Conservation (phyloP, 1,140 invertebrate species). For the Macrosteles quadrilineatus region DNA sequence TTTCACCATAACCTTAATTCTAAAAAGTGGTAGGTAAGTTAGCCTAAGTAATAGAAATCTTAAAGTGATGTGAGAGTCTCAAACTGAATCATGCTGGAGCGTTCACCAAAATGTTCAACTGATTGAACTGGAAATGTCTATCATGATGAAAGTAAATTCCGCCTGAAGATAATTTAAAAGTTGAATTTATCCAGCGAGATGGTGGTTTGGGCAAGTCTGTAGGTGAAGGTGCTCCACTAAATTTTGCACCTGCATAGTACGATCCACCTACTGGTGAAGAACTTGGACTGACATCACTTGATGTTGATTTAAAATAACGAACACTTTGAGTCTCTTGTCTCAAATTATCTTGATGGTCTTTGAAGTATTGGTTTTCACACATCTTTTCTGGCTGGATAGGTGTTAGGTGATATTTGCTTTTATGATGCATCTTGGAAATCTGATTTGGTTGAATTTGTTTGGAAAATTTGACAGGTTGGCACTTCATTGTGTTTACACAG, state of each 20-base stretch:
- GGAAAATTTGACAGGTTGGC: constrained; percentile 4
- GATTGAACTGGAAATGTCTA: constrained; percentile 49
- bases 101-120: constrained; percentile 60
- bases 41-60: neutral
- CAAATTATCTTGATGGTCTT: neutral
- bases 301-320: neutral
- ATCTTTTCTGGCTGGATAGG: neutral
- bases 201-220: constrained; percentile 61
- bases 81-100: constrained; percentile 53
- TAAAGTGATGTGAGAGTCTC: constrained; percentile 29
- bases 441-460: neutral
- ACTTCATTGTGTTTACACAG: neutral
- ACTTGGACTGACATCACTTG: constrained; percentile 34
- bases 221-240: constrained; percentile 61
- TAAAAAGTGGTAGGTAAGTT: neutral
- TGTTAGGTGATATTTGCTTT: neutral
- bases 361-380: neutral
- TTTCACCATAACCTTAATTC: constrained; percentile 1
- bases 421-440: neutral
- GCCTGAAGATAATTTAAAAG: constrained; percentile 30
- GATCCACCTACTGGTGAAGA: constrained; percentile 40
- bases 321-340: constrained; percentile 21
- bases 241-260: constrained; percentile 63
- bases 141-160: constrained; percentile 41
- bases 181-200: constrained; percentile 55